Percentiles rank a stretch among this genome's conserved stretches.
phyloP scores from a whole-genome alignment of 2,888 invertebrate species.

The Cosmia trapezina region DNA sequence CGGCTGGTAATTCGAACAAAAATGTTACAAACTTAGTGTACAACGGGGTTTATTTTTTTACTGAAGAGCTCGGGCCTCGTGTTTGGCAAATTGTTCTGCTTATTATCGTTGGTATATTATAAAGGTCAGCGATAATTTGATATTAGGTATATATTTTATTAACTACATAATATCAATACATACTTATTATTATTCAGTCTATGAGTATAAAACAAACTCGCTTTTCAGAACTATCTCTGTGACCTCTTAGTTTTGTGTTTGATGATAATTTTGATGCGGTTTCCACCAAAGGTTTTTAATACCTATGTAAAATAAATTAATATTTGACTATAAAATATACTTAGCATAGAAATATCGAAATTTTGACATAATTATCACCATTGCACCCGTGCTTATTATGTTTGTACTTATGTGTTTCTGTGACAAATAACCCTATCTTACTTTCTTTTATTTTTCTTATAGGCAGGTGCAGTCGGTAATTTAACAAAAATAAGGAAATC shows the following conservation, averaged over 20 bases:
- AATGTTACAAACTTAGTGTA: slow-evolving; percentile 38
- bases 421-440: too few relatives aligned
- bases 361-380: too few relatives aligned
- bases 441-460: too few relatives aligned
- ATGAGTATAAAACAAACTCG: too few relatives aligned
- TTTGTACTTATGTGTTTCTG: too few relatives aligned
- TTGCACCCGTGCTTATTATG: not conserved
- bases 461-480: not conserved
- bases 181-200: too few relatives aligned
- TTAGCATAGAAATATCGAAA: not conserved
- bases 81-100: slow-evolving; percentile 29
- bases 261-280: not conserved
- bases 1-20: slow-evolving; percentile 47
- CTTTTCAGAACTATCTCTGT: too few relatives aligned
- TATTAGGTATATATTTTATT: too few relatives aligned
- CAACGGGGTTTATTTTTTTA: slow-evolving; percentile 31
- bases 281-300: not conserved
- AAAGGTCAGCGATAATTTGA: slow-evolving; percentile 9
- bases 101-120: slow-evolving; percentile 5
- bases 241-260: too few relatives aligned
- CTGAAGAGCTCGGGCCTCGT: slow-evolving; percentile 9
- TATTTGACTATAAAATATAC: not conserved
- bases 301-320: too few relatives aligned
- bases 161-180: too few relatives aligned
- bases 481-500: not conserved